These are phyloP conservation scores for Nemapogon koenigi DNA, from an alignment of 2,888 invertebrate genomes.

Conservation along the genomic window DNA sequence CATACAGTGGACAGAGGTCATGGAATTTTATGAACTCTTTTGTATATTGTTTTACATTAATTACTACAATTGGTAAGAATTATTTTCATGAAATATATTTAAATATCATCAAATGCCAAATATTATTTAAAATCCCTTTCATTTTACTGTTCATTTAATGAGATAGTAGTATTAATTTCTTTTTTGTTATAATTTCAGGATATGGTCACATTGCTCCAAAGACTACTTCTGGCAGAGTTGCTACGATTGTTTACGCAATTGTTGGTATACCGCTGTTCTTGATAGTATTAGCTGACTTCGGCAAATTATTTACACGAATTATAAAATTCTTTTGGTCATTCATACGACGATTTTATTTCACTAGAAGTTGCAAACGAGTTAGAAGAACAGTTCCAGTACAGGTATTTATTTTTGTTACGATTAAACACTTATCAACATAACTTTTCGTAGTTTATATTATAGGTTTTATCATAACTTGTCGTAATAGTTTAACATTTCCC, in stretches of 20 bases:
- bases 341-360: conserved; percentile 83
- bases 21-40: conserved; percentile 91
- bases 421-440: too few relatives aligned
- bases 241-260: conserved; percentile 93
- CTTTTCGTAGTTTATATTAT: too few relatives aligned
- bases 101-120: conserved; percentile 2
- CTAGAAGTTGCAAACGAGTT: conserved; percentile 81
- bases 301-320: conserved; percentile 88
- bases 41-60: conserved; percentile 84
- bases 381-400: conserved; percentile 78
- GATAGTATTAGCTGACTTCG: conserved; percentile 93
- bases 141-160: not conserved
- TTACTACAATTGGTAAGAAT: conserved; percentile 89
- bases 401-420: conserved; percentile 38
- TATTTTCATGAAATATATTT: too few relatives aligned
- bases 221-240: conserved; percentile 82
- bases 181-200: conserved; percentile 66
- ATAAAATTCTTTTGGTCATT: conserved; percentile 92
- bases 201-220: conserved; percentile 96
- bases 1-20: conserved; percentile 82
- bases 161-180: not conserved
- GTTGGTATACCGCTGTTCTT: conserved; percentile 96
- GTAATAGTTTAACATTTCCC: too few relatives aligned
- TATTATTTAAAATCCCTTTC: conserved; percentile 7
- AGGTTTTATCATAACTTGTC: too few relatives aligned